Percentiles rank a stretch among this genome's conserved stretches.
Evolutionary conservation across 2,888 invertebrate genomes (phyloP).

Genomic region (Hymenopus coronatus): DNA sequence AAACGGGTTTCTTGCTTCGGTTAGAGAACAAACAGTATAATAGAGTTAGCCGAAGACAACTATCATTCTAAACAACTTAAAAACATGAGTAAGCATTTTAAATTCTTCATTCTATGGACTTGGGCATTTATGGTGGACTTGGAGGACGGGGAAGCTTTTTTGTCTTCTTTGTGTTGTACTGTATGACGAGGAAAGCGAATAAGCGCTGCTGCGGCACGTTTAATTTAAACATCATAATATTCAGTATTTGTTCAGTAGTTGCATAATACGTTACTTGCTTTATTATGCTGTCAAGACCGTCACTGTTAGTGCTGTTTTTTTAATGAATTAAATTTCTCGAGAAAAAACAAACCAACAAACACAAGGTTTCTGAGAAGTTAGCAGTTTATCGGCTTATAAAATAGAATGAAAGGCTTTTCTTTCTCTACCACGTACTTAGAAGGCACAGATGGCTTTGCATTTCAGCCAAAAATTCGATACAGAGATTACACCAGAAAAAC

Average conservation of each 20-base stretch:
- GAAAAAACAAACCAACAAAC: background rate
- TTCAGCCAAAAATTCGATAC: too few relatives aligned
- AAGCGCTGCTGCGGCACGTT: background rate
- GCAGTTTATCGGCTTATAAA: too few relatives aligned
- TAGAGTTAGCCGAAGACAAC: background rate
- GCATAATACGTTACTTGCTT: background rate
- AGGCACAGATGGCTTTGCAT: too few relatives aligned
- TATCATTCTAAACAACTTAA: slow-evolving; percentile 2
- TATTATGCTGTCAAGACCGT: background rate
- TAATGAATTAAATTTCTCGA: background rate
- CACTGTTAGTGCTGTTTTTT: background rate
- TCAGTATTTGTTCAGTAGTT: background rate
- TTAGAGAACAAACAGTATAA: background rate
- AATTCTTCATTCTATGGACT: background rate
- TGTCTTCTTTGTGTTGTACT: background rate
- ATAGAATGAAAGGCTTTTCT: too few relatives aligned
- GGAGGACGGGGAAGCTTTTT: background rate
- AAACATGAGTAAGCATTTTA: slow-evolving; percentile 14
- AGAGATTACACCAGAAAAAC: too few relatives aligned
- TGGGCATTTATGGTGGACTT: background rate
- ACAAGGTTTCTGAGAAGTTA: too few relatives aligned
- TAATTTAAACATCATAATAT: background rate
- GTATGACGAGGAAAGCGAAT: background rate
- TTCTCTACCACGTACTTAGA: too few relatives aligned
- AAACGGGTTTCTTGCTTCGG: background rate